Evolutionary conservation across 2,797 vertebrate species (phyloP).

Genomic region (Apogon hyalosoma): DNA sequence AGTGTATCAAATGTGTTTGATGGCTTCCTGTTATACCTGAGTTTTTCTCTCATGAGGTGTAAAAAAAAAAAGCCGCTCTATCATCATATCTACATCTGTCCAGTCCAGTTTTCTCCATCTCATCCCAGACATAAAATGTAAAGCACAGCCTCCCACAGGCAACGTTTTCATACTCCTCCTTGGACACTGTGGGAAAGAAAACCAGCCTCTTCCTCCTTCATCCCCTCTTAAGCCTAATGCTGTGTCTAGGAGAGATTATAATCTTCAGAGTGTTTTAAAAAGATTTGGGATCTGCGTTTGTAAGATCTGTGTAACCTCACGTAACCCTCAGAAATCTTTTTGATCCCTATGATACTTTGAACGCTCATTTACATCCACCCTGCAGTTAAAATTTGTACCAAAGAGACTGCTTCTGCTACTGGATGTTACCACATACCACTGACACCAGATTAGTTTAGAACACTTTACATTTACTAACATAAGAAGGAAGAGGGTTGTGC

Average conservation of each 20-base stretch:
- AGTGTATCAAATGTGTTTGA: constrained; percentile 13
- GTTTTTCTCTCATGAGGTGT: background rate
- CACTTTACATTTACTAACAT: too few species aligned
- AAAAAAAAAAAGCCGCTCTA: background rate
- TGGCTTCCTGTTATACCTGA: constrained; percentile 9
- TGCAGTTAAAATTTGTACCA: constrained; percentile 21
- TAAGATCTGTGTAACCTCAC: constrained; percentile 14
- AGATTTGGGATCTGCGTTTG: constrained; percentile 31
- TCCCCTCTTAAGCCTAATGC: constrained; percentile 19
- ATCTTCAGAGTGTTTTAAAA: constrained; percentile 39
- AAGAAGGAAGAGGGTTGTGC: too few species aligned
- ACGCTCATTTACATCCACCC: constrained; percentile 24
- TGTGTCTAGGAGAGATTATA: constrained; percentile 8
- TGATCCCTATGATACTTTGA: constrained; percentile 28
- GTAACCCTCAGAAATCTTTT: constrained; percentile 34
- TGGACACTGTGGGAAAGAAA: constrained; percentile 10
- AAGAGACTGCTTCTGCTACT: constrained; percentile 6
- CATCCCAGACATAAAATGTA: constrained; percentile 4
- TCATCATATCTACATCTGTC: background rate
- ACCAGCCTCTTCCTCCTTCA: constrained; percentile 27
- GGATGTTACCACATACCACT: too few species aligned
- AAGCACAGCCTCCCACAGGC: background rate
- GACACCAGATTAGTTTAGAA: background rate
- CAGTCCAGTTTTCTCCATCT: background rate
- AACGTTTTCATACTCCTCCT: constrained; percentile 15